Evolutionary conservation across 2,797 vertebrate genomes (phyloP).

Genomic region (Capromys pilorides): DNA sequence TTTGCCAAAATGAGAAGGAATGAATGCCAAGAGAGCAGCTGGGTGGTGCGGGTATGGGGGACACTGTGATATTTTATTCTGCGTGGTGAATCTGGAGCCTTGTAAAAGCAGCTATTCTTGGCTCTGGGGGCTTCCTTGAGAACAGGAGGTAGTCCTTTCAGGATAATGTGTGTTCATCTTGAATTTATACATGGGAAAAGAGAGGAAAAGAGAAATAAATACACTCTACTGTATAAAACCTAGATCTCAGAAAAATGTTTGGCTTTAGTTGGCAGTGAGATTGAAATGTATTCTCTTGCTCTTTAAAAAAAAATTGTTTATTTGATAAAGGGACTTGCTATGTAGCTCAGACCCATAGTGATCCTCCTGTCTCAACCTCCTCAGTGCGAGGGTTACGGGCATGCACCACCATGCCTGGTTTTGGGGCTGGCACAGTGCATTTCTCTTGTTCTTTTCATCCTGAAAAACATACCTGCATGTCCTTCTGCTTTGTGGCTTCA

Average conservation of each 20-base stretch:
- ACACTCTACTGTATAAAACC: background rate
- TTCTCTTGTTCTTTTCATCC: background rate
- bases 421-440: too few species aligned
- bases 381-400: too few species aligned
- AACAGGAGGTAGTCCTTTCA: background rate
- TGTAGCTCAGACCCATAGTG: too few species aligned
- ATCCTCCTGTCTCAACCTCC: too few species aligned
- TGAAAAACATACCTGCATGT: background rate
- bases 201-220: constrained; percentile 42
- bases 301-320: background rate
- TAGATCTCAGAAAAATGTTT: background rate
- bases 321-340: too few species aligned
- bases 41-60: background rate
- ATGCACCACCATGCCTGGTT: too few species aligned
- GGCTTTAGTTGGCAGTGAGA: background rate
- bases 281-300: background rate
- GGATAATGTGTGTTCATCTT: background rate
- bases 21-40: background rate
- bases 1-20: background rate
- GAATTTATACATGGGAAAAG: background rate
- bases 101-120: background rate
- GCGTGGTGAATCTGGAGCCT: background rate
- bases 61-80: constrained; percentile 3
- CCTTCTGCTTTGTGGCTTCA: background rate
- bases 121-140: background rate